These are phyloP conservation scores for Sebastes hopkinsi DNA, from an alignment of 2,797 vertebrate genomes.

Conservation along the genomic window DNA sequence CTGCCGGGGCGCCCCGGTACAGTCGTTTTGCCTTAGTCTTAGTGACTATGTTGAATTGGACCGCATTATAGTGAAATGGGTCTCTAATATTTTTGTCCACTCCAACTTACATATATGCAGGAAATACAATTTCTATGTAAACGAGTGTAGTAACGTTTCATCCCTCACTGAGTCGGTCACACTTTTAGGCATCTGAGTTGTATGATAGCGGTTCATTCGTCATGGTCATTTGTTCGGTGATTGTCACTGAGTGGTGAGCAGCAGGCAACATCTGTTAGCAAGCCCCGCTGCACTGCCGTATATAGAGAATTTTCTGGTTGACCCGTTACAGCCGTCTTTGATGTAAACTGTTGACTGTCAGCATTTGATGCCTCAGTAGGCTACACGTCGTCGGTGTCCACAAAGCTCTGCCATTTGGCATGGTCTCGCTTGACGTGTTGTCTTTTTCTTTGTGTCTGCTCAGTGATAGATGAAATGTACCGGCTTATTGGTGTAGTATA, in stretches of 20 bases:
- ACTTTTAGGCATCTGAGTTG: neutral
- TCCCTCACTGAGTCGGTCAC: neutral
- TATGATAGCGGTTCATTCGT: slow-evolving; percentile 2
- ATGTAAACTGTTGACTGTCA: slow-evolving; percentile 10
- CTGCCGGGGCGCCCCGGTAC: no score
- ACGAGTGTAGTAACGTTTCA: neutral
- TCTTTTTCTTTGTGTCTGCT: neutral
- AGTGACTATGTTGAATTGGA: neutral
- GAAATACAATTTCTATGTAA: neutral
- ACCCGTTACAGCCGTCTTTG: slow-evolving; percentile 13
- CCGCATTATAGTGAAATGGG: neutral
- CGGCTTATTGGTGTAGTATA: neutral
- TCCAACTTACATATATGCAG: neutral
- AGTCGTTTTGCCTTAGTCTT: neutral
- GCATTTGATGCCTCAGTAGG: neutral
- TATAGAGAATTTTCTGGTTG: slow-evolving; percentile 15
- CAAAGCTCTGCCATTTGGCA: neutral
- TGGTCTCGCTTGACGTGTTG: neutral
- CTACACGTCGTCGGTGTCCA: neutral
- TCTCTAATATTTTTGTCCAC: neutral
- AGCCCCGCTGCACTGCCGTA: neutral
- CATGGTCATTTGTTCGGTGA: slow-evolving; percentile 12
- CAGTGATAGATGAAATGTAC: neutral
- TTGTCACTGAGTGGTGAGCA: slow-evolving; percentile 18
- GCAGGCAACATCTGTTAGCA: neutral